Evolutionary conservation across 2,113 vertebrate species (phyloP).

Genomic region (Cacatua alba): DNA sequence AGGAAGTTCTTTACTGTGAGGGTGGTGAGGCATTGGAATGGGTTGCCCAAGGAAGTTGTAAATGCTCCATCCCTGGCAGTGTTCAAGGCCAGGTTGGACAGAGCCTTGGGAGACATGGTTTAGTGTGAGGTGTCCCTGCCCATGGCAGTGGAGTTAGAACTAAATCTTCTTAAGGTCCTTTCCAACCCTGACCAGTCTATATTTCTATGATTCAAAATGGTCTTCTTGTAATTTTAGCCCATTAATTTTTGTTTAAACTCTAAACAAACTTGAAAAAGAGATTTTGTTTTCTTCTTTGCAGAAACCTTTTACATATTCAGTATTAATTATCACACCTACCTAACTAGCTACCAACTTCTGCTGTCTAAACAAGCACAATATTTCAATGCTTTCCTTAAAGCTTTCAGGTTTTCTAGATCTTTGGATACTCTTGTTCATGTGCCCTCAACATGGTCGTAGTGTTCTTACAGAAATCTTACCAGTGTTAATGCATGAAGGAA

Average conservation of each 20-base stretch:
- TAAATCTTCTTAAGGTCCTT: background rate
- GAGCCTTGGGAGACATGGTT: background rate
- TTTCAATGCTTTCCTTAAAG: background rate
- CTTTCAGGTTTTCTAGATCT: background rate
- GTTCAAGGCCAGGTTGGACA: background rate
- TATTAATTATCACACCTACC: background rate
- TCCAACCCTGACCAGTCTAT: background rate
- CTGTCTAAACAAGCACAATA: background rate
- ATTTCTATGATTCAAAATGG: background rate
- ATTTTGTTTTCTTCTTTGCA: background rate
- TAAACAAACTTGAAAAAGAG: background rate
- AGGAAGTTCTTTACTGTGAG: no score
- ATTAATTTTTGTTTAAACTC: background rate
- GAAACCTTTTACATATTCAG: background rate
- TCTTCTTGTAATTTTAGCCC: background rate
- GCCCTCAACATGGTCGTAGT: background rate
- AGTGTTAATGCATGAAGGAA: background rate
- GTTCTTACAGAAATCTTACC: background rate
- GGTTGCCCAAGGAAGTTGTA: background rate
- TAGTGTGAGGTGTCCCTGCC: background rate
- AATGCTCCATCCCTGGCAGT: background rate
- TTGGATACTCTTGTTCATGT: background rate
- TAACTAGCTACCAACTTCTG: background rate
- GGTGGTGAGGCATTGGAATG: background rate
- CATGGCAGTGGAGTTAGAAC: background rate